Base-by-base conservation (phyloP, 2,113 vertebrate genomes). In the Hippolais icterina region DNA sequence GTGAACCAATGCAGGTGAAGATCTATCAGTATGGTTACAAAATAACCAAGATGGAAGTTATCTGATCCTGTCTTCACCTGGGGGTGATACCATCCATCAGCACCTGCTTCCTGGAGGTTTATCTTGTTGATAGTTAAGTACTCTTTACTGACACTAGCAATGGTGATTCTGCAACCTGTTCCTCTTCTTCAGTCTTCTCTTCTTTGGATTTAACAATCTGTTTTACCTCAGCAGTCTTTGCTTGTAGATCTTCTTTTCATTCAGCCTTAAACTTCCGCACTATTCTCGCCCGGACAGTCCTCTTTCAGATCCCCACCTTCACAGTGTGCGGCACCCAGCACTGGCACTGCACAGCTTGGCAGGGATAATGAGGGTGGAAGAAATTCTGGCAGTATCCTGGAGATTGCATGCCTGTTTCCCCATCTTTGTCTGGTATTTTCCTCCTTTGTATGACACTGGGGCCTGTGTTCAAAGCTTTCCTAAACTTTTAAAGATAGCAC, bases 391-490 rank as follows among this genome's bases (percentile, higher is more conserved):
- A 65, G 50, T 7, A 24, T 56, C 50, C 60, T 82, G 60, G 24
- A 69, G 31, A 20, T n/a, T 78, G 15, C 41, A 47, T 21, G 59
- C 29, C 24, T 44, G 18, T 84, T 90, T 56, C 74, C 13, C 9
- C 5, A 7, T 74, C 41, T 65, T 56, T 65, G 12, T 69, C 31
- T 53, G 69, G 31, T 71, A 12, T 78, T 84, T 61, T 69, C 12
- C 23, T 57, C 64, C 75, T 63, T 10, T 83, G 29, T 8, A 6
- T 29, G 25, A 89, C 14, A 54, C 33, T 2, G 6, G n/a, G 23
- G 33, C 42, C 61, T 37, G 13, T 61, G 54, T 89, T 83, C 91
- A 94, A 90, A 95, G 71, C 49, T 22, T 61, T 80, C 41, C 37
- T 31, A 61, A 90, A 49, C 63, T 72, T 86, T 77, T 83, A 41